Conservation (phyloP, 2,888 invertebrate genomes). For the Agrochola lychnidis region DNA sequence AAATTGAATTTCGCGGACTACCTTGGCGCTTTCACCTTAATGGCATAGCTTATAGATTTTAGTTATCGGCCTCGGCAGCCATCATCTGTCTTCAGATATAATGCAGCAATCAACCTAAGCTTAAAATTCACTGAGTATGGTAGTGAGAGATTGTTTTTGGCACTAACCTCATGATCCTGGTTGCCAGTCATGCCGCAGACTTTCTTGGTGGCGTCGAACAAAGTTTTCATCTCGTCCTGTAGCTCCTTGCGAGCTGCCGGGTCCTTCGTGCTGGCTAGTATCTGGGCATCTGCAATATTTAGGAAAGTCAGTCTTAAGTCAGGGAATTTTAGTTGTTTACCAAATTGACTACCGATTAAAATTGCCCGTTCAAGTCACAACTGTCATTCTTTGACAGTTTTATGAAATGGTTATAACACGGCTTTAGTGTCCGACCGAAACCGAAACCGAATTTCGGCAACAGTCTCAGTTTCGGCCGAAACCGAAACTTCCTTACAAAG, state of each 20-base stretch:
- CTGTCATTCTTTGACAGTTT: neutral
- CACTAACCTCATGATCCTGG: constrained; percentile 93
- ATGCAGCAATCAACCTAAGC: neutral
- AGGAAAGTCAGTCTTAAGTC: neutral
- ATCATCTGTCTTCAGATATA: neutral
- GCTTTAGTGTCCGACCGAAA: too few species aligned
- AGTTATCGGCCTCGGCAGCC: too few species aligned
- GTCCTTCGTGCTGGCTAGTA: constrained; percentile 96
- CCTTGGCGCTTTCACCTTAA: too few species aligned
- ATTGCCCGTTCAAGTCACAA: neutral
- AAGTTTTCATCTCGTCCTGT: constrained; percentile 95
- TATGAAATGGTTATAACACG: too few species aligned
- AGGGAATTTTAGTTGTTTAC: neutral
- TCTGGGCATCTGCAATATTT: constrained; percentile 91
- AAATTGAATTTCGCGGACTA: too few species aligned
- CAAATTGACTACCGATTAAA: neutral
- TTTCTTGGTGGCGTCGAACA: constrained; percentile 97
- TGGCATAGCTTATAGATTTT: too few species aligned
- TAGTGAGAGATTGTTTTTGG: neutral
- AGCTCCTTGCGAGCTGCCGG: constrained; percentile 94
- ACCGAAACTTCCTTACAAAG: too few species aligned
- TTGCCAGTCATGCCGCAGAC: constrained; percentile 97
- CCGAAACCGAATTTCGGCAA: too few species aligned
- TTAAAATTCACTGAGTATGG: neutral
- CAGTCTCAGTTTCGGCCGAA: too few species aligned